Conservation (phyloP, 2,113 vertebrate species). For the Bothrops jararaca region DNA sequence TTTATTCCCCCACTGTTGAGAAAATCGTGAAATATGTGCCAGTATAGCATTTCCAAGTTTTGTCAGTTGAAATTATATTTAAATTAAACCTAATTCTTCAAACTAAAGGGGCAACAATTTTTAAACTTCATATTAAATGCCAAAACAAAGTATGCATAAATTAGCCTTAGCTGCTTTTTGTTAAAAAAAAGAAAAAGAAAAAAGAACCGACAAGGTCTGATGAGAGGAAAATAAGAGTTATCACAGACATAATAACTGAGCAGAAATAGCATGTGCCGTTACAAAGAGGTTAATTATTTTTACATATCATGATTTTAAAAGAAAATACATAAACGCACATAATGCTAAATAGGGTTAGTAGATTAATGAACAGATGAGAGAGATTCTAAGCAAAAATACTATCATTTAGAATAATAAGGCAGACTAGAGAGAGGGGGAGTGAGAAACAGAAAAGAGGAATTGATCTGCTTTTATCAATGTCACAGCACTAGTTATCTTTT, state of each 20-base stretch:
- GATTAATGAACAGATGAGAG: constrained; percentile 50
- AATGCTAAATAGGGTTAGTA: constrained; percentile 44
- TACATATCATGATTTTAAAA: constrained; percentile 53
- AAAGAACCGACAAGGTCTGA: neutral
- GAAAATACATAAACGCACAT: constrained; percentile 43
- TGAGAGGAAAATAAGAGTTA: constrained; percentile 36
- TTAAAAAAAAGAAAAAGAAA: neutral
- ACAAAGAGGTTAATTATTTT: constrained; percentile 62
- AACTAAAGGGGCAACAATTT: neutral
- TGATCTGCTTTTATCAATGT: constrained; percentile 35
- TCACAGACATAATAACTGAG: constrained; percentile 58
- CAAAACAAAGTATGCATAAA: neutral
- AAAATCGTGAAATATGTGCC: neutral
- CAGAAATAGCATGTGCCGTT: constrained; percentile 52
- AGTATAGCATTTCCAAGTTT: neutral
- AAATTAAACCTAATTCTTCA: neutral
- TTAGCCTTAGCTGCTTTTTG: neutral
- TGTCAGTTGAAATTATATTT: neutral
- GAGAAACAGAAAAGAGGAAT: neutral
- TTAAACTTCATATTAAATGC: neutral
- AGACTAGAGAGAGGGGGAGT: neutral
- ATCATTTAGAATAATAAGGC: neutral
- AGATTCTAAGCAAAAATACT: constrained; percentile 18
- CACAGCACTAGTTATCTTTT: constrained; percentile 9
- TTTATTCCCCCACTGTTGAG: neutral